Evolutionary conservation across 2,113 vertebrate genomes (phyloP).

Genomic region (Trinectes maculatus): DNA sequence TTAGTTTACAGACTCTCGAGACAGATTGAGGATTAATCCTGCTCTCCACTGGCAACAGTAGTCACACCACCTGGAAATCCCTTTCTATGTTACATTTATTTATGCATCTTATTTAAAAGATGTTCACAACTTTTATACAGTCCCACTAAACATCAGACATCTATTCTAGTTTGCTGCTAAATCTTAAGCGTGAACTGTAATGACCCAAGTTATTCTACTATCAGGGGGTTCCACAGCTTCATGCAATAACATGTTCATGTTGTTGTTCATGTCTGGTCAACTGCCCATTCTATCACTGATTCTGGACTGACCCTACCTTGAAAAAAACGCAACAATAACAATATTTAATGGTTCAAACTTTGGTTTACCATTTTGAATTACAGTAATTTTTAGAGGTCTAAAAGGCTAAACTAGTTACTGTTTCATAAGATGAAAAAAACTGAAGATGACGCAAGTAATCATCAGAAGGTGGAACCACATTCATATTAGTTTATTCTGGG

Average conservation of each 20-base stretch:
- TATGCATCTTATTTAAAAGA: no score
- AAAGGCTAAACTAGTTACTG: no score
- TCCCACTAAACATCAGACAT: no score
- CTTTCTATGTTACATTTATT: no score
- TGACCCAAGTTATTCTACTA: conserved; percentile 4
- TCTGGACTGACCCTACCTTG: no score
- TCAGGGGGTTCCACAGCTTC: not conserved
- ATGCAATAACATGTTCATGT: not conserved
- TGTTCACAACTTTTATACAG: no score
- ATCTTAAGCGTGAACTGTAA: no score
- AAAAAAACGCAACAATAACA: no score
- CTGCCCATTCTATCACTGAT: no score
- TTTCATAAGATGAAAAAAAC: not conserved
- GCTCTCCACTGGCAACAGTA: not conserved
- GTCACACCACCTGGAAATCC: not conserved
- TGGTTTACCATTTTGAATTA: not conserved
- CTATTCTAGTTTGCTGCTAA: no score
- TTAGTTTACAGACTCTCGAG: conserved; percentile 4
- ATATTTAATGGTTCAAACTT: not conserved
- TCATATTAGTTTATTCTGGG: not conserved
- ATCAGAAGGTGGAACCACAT: not conserved
- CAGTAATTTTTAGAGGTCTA: no score
- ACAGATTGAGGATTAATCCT: not conserved
- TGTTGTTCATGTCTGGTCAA: not conserved
- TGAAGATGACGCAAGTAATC: conserved; percentile 1